phyloP scores from a whole-genome alignment of 2,797 vertebrate species.

The Ficedula albicollis region DNA sequence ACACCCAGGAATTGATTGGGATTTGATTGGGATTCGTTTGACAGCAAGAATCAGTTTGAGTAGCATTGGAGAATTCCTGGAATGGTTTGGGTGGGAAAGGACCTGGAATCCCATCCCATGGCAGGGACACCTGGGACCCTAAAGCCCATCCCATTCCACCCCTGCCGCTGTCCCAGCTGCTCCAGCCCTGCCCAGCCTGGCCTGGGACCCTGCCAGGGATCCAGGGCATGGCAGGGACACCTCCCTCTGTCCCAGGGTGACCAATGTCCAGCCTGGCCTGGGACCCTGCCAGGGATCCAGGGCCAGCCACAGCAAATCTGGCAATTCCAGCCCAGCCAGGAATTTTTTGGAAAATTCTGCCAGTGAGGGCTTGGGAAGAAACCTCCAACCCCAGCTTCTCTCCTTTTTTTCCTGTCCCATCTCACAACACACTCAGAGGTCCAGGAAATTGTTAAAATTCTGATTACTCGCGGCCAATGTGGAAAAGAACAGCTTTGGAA shows the following conservation, averaged over 20 bases:
- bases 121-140: too few species aligned
- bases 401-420: neutral
- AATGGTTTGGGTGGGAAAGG: neutral
- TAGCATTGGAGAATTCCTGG: neutral
- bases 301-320: neutral
- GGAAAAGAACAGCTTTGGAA: conserved; percentile 50
- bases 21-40: neutral
- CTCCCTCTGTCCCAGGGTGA: too few species aligned
- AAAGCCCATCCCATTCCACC: too few species aligned
- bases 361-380: neutral
- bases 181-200: too few species aligned
- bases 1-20: neutral
- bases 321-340: too few species aligned
- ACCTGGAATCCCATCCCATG: neutral
- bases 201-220: too few species aligned
- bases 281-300: too few species aligned
- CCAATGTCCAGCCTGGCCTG: too few species aligned
- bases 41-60: neutral
- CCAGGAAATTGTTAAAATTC: conserved; percentile 37
- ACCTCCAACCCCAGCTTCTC: neutral
- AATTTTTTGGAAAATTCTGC: neutral
- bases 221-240: too few species aligned
- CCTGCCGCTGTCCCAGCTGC: too few species aligned
- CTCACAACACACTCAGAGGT: neutral
- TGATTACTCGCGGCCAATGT: conserved; percentile 17